Evolutionary conservation across 2,113 vertebrate species (phyloP), one percentile per base, ranked within the genome.

Genomic region (Syngnathus floridae): DNA sequence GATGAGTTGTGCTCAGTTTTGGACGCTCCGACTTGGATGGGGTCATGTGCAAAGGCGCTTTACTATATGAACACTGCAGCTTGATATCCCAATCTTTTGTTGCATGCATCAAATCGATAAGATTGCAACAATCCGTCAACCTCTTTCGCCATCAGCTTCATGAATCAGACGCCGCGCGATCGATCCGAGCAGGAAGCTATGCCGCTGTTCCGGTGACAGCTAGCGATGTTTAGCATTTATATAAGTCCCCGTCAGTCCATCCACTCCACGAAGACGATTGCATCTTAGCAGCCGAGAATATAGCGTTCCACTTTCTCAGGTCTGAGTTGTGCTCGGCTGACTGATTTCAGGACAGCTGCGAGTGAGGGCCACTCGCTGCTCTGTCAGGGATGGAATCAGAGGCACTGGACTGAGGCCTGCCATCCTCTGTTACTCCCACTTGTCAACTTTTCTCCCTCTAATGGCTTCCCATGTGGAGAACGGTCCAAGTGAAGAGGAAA

Each of bases 351-450:
- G 84, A 84, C 83, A 86, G 80, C 70, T 73, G 64, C 74, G 84
- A 84, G 79, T 86, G 80, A 87, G 84, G 73, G 75, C 76, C 73
- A 65, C 77, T 86, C 78, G 66, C 69, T 67, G 76, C 69, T 79
- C 80, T 59, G 86, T 74, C 82, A 81, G 69, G 76, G 70, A 56
- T 83, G 79, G 72, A 85, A 79, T 78, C 66, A 72, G 81, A 84
- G 61, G 68, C 83, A 75, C 80, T 86, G 82, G 85, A 79, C 83
- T 86, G 87, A 82, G 77, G 80, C 82, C 73, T 61, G 74, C 66
- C 69, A 41, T 78, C 72, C 80, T 67, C 64, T 54, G 46, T 71
- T 72, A 48, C 69, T 77, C 74, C 77, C 66, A 65, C 78, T 83
- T 71, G 75, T 79, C 82, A 81, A 66, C 77, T 75, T 75, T 74